Evolutionary conservation across 2,888 invertebrate genomes (phyloP).

Genomic region (Cephus spinipes): DNA sequence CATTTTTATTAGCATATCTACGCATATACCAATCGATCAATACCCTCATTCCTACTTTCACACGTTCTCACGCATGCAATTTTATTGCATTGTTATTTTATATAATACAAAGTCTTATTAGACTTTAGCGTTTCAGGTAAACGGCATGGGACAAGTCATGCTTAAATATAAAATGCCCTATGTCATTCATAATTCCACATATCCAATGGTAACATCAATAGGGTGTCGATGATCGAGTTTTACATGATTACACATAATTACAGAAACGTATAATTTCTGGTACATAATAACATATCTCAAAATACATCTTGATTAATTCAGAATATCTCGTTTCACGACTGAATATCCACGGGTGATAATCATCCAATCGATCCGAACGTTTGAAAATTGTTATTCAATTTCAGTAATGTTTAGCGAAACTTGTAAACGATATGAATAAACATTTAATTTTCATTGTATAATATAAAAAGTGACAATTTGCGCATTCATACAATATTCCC

Average conservation of each 20-base stretch:
- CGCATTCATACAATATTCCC: background rate
- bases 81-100: conserved; percentile 31
- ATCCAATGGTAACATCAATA: background rate
- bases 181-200: background rate
- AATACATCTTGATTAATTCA: background rate
- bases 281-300: background rate
- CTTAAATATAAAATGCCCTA: conserved; percentile 9
- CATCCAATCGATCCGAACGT: background rate
- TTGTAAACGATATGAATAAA: background rate
- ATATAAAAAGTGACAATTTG: background rate
- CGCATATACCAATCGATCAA: background rate
- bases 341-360: background rate
- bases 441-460: background rate
- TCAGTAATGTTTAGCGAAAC: background rate
- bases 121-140: conserved; percentile 17
- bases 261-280: background rate
- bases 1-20: background rate
- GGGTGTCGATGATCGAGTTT: background rate
- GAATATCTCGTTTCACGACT: background rate
- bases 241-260: background rate
- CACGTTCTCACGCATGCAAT: conserved; percentile 20
- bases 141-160: background rate
- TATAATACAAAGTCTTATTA: conserved; percentile 14
- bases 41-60: background rate
- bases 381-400: background rate